These are phyloP conservation scores for Mola mola DNA, from an alignment of 2,113 vertebrate species.

Conservation along the genomic window DNA sequence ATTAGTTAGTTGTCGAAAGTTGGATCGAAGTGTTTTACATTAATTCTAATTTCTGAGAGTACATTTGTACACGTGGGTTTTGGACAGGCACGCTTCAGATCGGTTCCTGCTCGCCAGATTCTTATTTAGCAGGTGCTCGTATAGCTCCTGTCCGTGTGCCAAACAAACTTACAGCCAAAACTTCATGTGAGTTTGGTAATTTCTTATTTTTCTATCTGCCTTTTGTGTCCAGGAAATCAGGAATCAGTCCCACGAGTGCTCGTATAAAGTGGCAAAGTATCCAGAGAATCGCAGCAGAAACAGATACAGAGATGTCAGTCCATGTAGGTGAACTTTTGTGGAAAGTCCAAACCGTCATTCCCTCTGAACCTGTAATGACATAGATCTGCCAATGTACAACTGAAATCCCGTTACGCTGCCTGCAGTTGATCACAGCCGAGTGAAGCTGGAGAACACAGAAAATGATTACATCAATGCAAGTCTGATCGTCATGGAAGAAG, in stretches of 20 bases:
- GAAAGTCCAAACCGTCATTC: not conserved
- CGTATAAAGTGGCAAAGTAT: conserved; percentile 94
- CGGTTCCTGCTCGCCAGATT: too few relatives aligned
- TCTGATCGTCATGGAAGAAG: conserved; percentile 92
- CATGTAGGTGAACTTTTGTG: conserved; percentile 86
- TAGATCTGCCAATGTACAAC: conserved; percentile 2
- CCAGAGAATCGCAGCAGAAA: conserved; percentile 97
- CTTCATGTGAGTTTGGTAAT: not conserved
- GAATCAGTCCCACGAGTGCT: conserved; percentile 90
- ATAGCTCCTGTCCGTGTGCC: not conserved
- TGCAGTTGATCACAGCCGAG: conserved; percentile 95
- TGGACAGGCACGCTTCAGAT: too few relatives aligned
- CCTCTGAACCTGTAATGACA: not conserved
- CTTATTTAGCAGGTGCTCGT: not conserved
- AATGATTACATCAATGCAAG: conserved; percentile 99
- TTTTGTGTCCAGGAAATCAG: conserved; percentile 89
- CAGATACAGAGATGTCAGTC: conserved; percentile 98
- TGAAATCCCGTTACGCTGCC: not conserved
- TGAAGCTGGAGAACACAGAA: conserved; percentile 90
- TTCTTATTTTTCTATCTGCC: not conserved
- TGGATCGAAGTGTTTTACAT: too few relatives aligned
- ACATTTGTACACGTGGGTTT: too few relatives aligned
- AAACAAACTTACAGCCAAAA: too few relatives aligned
- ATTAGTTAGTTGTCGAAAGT: too few relatives aligned
- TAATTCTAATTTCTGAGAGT: too few relatives aligned